These are phyloP conservation scores for Paratrypauchen microcephalus DNA, from an alignment of 2,797 vertebrate genomes.

Conservation along the genomic window DNA sequence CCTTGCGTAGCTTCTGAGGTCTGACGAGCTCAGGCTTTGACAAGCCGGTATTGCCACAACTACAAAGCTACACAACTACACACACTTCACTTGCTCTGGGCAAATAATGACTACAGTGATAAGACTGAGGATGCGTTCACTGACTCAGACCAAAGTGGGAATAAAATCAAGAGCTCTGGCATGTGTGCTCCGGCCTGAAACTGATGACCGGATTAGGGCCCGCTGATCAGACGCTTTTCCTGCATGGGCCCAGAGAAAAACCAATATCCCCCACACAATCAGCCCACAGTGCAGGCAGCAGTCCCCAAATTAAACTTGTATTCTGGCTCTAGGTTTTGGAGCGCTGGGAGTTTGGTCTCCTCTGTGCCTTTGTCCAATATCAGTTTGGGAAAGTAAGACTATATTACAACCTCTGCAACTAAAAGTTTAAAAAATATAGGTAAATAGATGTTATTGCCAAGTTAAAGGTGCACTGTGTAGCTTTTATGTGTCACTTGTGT, in stretches of 20 bases:
- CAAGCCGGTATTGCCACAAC: no score
- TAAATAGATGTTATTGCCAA: no score
- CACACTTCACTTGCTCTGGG: background rate
- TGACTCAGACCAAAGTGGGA: background rate
- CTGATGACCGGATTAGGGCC: background rate
- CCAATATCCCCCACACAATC: background rate
- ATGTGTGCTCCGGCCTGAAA: background rate
- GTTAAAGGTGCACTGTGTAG: no score
- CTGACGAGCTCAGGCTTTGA: no score
- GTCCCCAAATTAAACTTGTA: background rate
- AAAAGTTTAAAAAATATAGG: background rate
- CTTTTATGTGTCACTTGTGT: no score
- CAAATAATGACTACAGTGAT: background rate
- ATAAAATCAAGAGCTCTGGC: background rate
- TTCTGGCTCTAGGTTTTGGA: background rate
- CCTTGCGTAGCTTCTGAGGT: no score
- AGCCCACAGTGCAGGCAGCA: background rate
- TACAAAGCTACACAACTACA: no score
- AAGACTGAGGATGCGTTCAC: background rate
- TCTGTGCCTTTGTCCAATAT: background rate
- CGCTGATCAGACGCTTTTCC: background rate
- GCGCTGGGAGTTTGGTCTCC: background rate
- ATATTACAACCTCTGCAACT: background rate
- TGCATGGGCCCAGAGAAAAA: background rate
- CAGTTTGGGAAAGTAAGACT: background rate